Evolutionary conservation across 2,113 vertebrate genomes (phyloP).

Genomic region (Lipotes vexillifer): DNA sequence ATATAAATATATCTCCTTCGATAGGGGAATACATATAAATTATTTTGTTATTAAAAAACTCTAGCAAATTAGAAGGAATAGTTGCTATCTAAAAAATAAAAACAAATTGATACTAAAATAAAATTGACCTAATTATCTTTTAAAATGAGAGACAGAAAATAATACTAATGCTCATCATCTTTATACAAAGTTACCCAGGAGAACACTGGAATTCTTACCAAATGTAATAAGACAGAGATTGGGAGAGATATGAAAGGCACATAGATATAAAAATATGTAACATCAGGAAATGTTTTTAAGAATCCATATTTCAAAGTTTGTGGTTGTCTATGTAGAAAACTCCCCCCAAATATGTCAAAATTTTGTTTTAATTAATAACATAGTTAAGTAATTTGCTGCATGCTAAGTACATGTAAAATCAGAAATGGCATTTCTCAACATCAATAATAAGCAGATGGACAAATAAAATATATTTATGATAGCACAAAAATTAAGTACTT

Average conservation of each 20-base stretch:
- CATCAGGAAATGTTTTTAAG: neutral
- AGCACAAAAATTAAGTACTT: neutral
- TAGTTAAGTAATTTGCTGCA: neutral
- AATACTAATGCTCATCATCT: neutral
- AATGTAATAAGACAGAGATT: neutral
- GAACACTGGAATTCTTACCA: neutral
- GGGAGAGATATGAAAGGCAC: neutral
- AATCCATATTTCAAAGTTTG: too few species aligned
- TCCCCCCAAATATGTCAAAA: neutral
- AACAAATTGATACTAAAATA: neutral
- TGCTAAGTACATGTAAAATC: neutral
- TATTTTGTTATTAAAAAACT: neutral
- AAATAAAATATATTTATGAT: neutral
- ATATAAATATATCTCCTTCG: neutral
- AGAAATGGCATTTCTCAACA: neutral
- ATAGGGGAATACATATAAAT: neutral
- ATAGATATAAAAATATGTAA: neutral
- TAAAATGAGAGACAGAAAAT: neutral
- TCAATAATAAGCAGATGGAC: neutral
- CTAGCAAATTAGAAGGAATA: neutral
- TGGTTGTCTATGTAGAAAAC: neutral
- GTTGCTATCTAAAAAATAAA: neutral
- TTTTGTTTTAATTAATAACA: neutral
- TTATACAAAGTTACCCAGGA: neutral
- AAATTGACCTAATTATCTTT: neutral